Percentiles rank a stretch among this genome's conserved stretches.
Evolutionary conservation across 1,140 invertebrate genomes (phyloP).

Genomic region (Bombus pyrosoma): DNA sequence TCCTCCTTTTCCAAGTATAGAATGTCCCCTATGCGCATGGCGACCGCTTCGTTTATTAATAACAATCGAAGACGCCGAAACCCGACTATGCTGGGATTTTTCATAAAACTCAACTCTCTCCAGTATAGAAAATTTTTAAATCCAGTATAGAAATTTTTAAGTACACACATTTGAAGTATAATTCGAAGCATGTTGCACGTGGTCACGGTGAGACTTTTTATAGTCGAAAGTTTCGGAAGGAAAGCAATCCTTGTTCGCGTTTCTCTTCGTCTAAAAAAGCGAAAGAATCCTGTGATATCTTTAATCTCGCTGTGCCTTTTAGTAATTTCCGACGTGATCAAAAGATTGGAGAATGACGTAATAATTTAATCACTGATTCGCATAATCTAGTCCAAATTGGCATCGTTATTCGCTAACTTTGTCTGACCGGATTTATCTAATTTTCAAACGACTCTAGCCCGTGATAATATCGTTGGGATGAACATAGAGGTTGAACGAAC

Average conservation of each 20-base stretch:
- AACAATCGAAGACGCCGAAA: slow-evolving; percentile 41
- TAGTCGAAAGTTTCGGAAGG: background rate
- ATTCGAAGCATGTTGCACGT: background rate
- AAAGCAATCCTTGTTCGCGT: background rate
- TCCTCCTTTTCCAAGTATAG: slow-evolving; percentile 44
- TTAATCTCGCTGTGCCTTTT: background rate
- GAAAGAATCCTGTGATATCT: background rate
- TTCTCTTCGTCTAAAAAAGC: background rate
- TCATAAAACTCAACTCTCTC: slow-evolving; percentile 1
- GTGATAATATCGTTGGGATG: background rate
- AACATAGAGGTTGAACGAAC: background rate
- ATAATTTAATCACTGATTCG: background rate
- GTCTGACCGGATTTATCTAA: background rate
- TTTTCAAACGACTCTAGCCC: background rate
- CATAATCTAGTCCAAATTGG: background rate
- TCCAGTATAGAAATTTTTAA: too few species aligned
- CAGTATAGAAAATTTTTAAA: background rate
- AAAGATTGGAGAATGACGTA: background rate
- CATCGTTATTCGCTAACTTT: background rate
- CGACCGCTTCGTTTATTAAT: slow-evolving; percentile 31
- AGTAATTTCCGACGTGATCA: background rate
- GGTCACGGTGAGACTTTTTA: background rate
- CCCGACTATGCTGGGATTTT: background rate
- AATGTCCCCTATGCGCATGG: slow-evolving; percentile 1
- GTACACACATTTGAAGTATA: background rate